Evolutionary conservation across 2,888 invertebrate genomes (phyloP).

Genomic region (Stegana nigrithorax): DNA sequence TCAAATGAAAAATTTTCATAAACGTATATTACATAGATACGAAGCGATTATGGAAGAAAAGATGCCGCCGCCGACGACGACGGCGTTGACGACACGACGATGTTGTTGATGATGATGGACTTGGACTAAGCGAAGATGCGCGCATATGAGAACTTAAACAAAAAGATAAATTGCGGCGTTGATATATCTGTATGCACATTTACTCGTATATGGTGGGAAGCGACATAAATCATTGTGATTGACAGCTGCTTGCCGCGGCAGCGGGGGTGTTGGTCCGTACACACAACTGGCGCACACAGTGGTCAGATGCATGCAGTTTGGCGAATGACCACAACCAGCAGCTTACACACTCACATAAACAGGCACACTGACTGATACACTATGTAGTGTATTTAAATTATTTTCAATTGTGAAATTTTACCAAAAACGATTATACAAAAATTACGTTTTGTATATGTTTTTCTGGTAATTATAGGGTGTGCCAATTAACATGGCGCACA

Average conservation of each 20-base stretch:
- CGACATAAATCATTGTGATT: conserved; percentile 69
- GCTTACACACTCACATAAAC: background rate
- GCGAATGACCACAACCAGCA: conserved; percentile 9
- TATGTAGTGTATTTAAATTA: conserved; percentile 60
- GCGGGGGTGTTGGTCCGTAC: conserved; percentile 4
- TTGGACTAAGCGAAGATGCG: conserved; percentile 5
- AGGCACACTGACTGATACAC: too few relatives aligned
- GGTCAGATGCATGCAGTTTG: conserved; percentile 4
- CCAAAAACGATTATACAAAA: conserved; percentile 33
- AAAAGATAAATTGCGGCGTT: conserved; percentile 63
- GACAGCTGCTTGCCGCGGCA: conserved; percentile 58
- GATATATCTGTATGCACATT: conserved; percentile 52
- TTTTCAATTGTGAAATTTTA: conserved; percentile 47
- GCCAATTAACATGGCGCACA: conserved; percentile 46
- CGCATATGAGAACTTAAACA: conserved; percentile 31
- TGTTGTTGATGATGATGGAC: conserved; percentile 38
- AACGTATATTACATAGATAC: conserved; percentile 9
- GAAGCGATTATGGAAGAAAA: conserved; percentile 31
- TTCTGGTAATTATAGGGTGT: conserved; percentile 62
- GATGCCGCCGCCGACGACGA: conserved; percentile 44
- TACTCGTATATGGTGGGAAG: conserved; percentile 64
- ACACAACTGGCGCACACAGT: background rate
- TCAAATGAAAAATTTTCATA: conserved; percentile 47
- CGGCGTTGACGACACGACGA: background rate
- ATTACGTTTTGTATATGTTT: conserved; percentile 19